Evolutionary conservation across 2,888 invertebrate species (phyloP), one percentile per base, ranked within the genome.

Genomic region (Amphipyra tragopoginis): DNA sequence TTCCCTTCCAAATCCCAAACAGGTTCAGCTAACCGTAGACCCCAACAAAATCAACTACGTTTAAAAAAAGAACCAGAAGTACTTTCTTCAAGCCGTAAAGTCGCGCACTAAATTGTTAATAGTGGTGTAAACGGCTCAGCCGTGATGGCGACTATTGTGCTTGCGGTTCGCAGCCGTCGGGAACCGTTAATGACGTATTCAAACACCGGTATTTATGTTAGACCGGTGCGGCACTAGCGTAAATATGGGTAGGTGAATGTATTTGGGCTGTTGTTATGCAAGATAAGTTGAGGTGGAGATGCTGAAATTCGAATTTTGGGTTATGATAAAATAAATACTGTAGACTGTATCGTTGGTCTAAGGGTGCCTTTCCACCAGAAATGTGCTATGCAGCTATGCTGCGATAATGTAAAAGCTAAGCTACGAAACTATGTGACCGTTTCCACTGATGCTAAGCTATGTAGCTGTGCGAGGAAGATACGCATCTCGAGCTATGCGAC

Each of bases 151-250:
- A 51, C 58, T 39, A 65, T 72, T 72, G 79, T 76, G 48, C 56
- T 48, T 48, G 51, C 29, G 59, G 72, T 60, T 54, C 55, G 36
- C 39, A 57, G 72, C 61, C 43, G 40, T 52, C 51, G 34, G 39
- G 50, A 60, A 78, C 77, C 74, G 77, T 77, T 77, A 77, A 77
- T 79, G 74, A 66, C 43, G 63, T 76, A 77, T 77, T 79, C 77
- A 77, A 73, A 72, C 57, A 63, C 48, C 34, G 59, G 63, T 73
- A 70, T 77, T 77, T 79, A 76, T 73, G 61, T 57, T 56, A 48
- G 36, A 13, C 36, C 56, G 11, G 8, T 34, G 42, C 11, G 48
- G 52, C 33, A 63, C 58, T 58, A 50, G 48, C 44, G 54, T 68
- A 60, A 59, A 66, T 64, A 61, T 59, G 45, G 49, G 44, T 36